phyloP scores from a whole-genome alignment of 1,140 invertebrate species.

The Contarinia nasturtii region DNA sequence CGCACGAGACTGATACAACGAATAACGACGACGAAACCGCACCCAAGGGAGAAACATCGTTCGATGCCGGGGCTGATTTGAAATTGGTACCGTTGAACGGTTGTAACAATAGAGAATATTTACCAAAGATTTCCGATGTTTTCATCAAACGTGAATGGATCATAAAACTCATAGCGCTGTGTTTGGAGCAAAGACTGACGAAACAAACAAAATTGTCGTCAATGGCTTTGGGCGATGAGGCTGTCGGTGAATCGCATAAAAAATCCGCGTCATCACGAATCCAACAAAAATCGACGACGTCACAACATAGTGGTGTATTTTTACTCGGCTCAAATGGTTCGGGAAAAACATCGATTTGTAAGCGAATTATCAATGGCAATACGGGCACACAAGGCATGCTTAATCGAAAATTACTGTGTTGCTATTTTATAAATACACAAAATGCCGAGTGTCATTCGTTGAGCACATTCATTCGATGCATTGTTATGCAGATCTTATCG shows the following conservation, averaged over 20 bases:
- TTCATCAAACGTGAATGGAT: slow-evolving; percentile 66
- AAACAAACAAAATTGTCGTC: slow-evolving; percentile 11
- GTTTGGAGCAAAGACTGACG: slow-evolving; percentile 58
- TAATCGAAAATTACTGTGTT: slow-evolving; percentile 54
- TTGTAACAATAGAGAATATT: too few relatives aligned
- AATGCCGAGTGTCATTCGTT: slow-evolving; percentile 36
- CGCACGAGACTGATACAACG: slow-evolving; percentile 1
- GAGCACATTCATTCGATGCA: slow-evolving; percentile 63
- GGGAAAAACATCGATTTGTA: slow-evolving; percentile 66
- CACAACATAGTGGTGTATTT: slow-evolving; percentile 21
- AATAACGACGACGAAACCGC: slow-evolving; percentile 7
- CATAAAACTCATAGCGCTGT: slow-evolving; percentile 82
- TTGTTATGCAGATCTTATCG: slow-evolving; percentile 62
- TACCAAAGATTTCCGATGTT: slow-evolving; percentile 8
- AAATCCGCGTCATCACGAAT: neutral
- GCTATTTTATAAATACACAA: slow-evolving; percentile 51
- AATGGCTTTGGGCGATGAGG: neutral
- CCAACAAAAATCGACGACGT: slow-evolving; percentile 7
- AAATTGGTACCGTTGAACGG: slow-evolving; percentile 13
- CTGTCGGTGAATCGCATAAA: neutral
- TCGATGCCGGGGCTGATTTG: neutral
- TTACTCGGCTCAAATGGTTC: slow-evolving; percentile 39
- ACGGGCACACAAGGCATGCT: slow-evolving; percentile 28
- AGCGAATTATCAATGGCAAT: slow-evolving; percentile 23
- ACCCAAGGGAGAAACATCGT: slow-evolving; percentile 5